phyloP scores from a whole-genome alignment of 2,888 invertebrate species.

The Himalopsyche tibetana region DNA sequence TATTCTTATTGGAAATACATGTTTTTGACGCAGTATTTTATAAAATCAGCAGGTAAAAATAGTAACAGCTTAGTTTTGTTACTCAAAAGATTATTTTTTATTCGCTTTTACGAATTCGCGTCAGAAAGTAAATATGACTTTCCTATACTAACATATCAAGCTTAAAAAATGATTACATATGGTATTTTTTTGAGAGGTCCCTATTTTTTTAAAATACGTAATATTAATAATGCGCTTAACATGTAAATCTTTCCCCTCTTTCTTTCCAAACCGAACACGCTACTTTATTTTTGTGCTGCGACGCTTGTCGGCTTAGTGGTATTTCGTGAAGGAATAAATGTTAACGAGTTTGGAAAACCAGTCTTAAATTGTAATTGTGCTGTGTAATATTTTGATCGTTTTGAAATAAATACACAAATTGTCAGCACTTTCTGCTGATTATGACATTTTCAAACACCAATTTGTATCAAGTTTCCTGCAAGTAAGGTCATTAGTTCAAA shows the following conservation, averaged over 20 bases:
- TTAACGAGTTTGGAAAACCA: slow-evolving; percentile 26
- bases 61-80: too few species aligned
- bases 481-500: background rate
- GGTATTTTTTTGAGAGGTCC: too few species aligned
- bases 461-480: background rate
- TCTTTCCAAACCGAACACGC: background rate
- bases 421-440: slow-evolving; percentile 4
- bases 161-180: too few species aligned
- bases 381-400: slow-evolving; percentile 18
- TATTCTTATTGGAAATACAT: too few species aligned
- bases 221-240: too few species aligned
- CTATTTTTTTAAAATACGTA: too few species aligned
- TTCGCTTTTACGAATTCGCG: too few species aligned
- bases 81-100: too few species aligned
- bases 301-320: slow-evolving; percentile 4
- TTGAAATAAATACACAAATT: slow-evolving; percentile 30
- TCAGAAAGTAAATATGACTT: too few species aligned
- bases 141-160: too few species aligned
- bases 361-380: slow-evolving; percentile 29
- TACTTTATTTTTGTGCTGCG: background rate
- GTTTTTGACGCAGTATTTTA: too few species aligned
- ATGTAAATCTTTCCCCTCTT: background rate
- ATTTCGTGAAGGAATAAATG: slow-evolving; percentile 6
- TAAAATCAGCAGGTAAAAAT: too few species aligned
- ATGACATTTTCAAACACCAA: background rate